Evolutionary conservation across 2,888 invertebrate genomes (phyloP).

Genomic region (Drosophila ustulata): DNA sequence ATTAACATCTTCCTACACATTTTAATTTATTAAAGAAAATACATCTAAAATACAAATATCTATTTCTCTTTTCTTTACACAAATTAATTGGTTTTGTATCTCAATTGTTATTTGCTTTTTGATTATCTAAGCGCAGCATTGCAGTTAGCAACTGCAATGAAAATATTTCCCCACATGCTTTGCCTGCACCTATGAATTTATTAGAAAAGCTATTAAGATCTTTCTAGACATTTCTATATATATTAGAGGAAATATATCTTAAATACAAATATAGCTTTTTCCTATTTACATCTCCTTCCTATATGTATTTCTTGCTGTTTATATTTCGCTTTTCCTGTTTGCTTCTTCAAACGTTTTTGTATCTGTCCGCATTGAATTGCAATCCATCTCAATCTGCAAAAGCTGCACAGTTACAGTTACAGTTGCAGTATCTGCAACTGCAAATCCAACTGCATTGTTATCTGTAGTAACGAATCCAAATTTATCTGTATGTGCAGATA

Average conservation of each 20-base stretch:
- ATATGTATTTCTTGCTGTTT: not conserved
- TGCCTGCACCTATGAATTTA: too few species aligned
- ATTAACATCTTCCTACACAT: too few species aligned
- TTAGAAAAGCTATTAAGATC: too few species aligned
- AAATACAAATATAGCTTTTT: not conserved
- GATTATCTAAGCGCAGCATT: too few species aligned
- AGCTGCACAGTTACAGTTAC: too few species aligned
- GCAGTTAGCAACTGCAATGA: too few species aligned
- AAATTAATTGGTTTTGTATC: too few species aligned
- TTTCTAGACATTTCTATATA: not conserved
- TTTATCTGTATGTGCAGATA: not conserved
- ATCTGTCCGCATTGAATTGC: conserved; percentile 1
- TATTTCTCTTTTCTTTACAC: too few species aligned
- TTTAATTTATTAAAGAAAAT: too few species aligned
- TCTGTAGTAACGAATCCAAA: not conserved
- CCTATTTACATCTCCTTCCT: not conserved
- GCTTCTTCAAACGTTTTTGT: not conserved
- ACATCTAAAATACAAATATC: too few species aligned
- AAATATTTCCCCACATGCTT: too few species aligned
- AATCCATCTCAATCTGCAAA: not conserved
- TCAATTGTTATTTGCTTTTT: too few species aligned
- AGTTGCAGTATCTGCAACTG: not conserved
- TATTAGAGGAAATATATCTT: not conserved
- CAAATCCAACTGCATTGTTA: not conserved
- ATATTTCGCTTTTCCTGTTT: not conserved